A percentile compares a stretch with the other conserved stretches of the same genome.
Evolutionary conservation across 2,797 vertebrate species (phyloP).

Genomic region (Eulemur mongoz): DNA sequence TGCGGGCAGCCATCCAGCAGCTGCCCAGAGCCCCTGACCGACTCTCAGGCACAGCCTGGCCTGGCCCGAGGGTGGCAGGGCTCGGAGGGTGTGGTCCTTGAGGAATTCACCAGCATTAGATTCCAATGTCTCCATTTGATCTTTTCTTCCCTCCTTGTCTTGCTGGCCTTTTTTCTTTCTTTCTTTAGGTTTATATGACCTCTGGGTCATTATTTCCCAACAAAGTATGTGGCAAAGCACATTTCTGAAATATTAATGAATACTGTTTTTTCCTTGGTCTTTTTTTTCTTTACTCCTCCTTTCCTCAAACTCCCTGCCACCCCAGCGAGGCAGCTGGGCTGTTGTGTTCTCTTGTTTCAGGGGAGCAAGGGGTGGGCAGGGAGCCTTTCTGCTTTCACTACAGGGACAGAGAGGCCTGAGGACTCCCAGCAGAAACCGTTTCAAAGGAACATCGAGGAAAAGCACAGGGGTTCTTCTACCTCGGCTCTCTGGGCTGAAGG

Average conservation of each 20-base stretch:
- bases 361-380: neutral
- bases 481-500: neutral
- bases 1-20: neutral
- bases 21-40: neutral
- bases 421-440: neutral
- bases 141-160: neutral
- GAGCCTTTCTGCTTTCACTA: neutral
- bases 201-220: neutral
- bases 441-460: neutral
- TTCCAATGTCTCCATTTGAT: neutral
- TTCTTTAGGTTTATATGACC: neutral
- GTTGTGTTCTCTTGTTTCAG: neutral
- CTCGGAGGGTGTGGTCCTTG: neutral
- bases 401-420: neutral
- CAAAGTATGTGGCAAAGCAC: neutral
- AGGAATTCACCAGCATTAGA: neutral
- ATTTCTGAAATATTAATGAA: conserved; percentile 1
- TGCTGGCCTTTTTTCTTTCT: neutral
- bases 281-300: neutral
- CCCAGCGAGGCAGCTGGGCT: neutral
- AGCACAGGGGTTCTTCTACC: neutral
- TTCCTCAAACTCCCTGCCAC: neutral
- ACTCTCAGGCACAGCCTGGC: neutral
- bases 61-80: neutral
- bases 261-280: rapidly evolving